Conservation (phyloP, 2,888 invertebrate species). For the Acrobasis repandana region DNA sequence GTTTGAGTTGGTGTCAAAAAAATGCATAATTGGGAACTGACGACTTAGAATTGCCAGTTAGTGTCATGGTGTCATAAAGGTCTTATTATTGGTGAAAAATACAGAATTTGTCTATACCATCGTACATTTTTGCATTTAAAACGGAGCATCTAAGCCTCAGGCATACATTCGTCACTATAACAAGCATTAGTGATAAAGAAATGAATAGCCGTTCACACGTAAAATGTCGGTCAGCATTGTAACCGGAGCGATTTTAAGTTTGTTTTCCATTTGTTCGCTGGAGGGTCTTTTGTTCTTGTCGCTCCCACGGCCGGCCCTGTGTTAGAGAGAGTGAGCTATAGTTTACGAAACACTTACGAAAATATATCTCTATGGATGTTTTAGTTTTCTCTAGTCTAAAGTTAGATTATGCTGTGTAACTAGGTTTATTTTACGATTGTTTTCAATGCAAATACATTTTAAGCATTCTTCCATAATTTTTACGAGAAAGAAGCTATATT, state of each 20-base stretch:
- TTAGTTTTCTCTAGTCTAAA: conserved; percentile 79
- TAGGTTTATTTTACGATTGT: conserved; percentile 47
- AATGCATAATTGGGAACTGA: no score
- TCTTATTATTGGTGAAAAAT: no score
- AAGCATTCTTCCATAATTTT: conserved; percentile 69
- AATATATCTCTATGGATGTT: conserved; percentile 63
- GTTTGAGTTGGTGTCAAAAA: no score
- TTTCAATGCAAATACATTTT: conserved; percentile 57
- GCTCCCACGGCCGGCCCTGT: conserved; percentile 48
- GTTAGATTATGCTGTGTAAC: conserved; percentile 56
- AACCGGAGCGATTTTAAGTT: conserved; percentile 18
- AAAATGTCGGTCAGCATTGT: conserved; percentile 33
- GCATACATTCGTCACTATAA: conserved; percentile 22
- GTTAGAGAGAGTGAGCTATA: conserved; percentile 57
- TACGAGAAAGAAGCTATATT: conserved; percentile 70
- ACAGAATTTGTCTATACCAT: neutral
- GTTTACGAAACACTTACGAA: conserved; percentile 52
- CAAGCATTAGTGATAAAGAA: conserved; percentile 21
- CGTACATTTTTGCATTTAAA: neutral
- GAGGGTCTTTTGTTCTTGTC: conserved; percentile 56
- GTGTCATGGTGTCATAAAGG: no score
- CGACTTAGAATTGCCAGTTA: no score
- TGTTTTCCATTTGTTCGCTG: conserved; percentile 21
- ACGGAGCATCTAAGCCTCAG: neutral
- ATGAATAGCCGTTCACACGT: conserved; percentile 6